Conservation (phyloP, 64 coral and sea anemone species). For the Pocillopora verrucosa region DNA sequence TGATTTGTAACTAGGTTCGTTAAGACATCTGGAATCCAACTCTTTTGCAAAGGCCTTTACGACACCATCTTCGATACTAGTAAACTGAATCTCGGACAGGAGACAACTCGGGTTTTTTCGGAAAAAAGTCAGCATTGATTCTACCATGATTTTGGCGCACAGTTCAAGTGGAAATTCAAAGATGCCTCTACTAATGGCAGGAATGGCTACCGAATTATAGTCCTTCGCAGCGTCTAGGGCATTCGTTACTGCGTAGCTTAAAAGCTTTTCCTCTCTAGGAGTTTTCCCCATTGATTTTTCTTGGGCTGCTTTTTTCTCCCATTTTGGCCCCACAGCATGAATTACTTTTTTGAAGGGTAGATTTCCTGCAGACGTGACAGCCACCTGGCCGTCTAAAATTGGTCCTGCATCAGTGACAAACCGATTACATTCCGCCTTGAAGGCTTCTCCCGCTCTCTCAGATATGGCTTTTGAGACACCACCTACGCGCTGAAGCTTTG, state of each 20-base stretch:
- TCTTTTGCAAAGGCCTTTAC: constrained; percentile 25
- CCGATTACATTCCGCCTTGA: constrained; percentile 59
- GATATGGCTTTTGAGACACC: constrained; percentile 49
- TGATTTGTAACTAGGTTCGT: background rate
- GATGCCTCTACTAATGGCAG: constrained; percentile 37
- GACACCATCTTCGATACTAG: background rate
- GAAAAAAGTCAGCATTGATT: constrained; percentile 3
- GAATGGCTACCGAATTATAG: constrained; percentile 29
- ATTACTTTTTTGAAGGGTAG: constrained; percentile 67
- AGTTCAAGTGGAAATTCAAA: constrained; percentile 19
- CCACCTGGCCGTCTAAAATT: constrained; percentile 39
- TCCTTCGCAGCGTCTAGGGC: background rate
- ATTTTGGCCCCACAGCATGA: constrained; percentile 66
- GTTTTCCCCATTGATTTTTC: background rate
- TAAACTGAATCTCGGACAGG: constrained; percentile 47
- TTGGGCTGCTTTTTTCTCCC: constrained; percentile 12
- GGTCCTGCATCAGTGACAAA: background rate
- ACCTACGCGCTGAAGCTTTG: constrained; percentile 49
- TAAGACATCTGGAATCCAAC: background rate
- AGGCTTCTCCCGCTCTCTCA: constrained; percentile 40
- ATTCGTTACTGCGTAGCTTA: constrained; percentile 2
- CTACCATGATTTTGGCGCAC: constrained; percentile 36
- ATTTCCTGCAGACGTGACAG: constrained; percentile 31
- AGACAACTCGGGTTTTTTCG: background rate
- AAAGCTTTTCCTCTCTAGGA: background rate